Base-by-base conservation (phyloP, 2,113 vertebrate species). In the Chaetura pelagica region DNA sequence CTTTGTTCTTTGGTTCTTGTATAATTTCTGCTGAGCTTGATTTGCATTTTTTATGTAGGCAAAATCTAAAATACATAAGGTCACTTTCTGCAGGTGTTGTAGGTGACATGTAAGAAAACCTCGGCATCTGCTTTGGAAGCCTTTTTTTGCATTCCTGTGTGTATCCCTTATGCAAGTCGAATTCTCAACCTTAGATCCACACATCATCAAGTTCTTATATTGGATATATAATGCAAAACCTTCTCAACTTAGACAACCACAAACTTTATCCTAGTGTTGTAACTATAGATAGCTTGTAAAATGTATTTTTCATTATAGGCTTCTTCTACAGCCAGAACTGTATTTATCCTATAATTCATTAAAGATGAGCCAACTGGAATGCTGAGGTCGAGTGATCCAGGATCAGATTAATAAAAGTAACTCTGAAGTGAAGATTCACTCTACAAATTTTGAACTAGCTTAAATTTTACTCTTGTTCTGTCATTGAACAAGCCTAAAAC, bases 11-110 rank as follows among this genome's bases (percentile, higher is more conserved):
- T 4, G 1, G 6, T 72, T 84, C 57, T 61, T 64, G 40, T 23
- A 49, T 52, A 89, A 82, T 85, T 85, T 94, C 35, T 83, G 54
- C 40, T 91, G 63, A 87, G 75, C 34, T 26, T 83, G 24, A 69
- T 91, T 93, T 91, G 26, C 42, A 83, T 73, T 72, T 89, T 82
- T 95, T 66, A 54, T 75, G 35, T 46, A 77, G n/a, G 71, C 38
- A 91, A 94, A 96, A 75, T 84, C 0, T 0, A 79, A 93, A 83
- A 13, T 68, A 83, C 4, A 15, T 77, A 87, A 95, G 78, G 95
- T 94, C 71, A 90, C 23, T 90, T 89, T 94, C 59, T 93, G 55
- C 87, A 86, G 84, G 71, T 85, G n/a, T 76, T 89, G 24, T 55
- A 89, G 40, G n/a, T 73, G 78, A 83, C 46, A 68, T 21, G 23